Evolutionary conservation across 2,888 invertebrate species (phyloP).

Genomic region (Andrena haemorrhoa): DNA sequence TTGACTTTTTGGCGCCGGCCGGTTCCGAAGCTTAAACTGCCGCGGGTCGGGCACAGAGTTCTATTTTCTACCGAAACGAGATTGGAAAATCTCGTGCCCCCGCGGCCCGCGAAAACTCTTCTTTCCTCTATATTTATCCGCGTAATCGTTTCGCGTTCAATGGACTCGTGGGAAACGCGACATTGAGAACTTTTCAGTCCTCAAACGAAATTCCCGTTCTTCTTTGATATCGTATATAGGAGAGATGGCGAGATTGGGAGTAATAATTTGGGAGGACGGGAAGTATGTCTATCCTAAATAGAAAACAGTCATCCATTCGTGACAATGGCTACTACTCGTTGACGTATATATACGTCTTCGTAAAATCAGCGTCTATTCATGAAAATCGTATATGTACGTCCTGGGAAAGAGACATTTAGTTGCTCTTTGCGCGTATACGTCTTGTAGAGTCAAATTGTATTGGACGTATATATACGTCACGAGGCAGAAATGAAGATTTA

Average conservation of each 20-base stretch:
- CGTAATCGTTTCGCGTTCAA: not conserved
- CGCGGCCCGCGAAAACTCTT: not conserved
- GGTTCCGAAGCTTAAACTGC: slow-evolving; percentile 26
- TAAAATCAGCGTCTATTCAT: not conserved
- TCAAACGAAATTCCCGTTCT: not conserved
- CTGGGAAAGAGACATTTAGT: not conserved
- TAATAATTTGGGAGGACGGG: too few species aligned
- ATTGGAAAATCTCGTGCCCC: not conserved
- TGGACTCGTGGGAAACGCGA: not conserved
- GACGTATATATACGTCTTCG: slow-evolving; percentile 3
- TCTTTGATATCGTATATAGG: too few species aligned
- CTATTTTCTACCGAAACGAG: slow-evolving; percentile 45
- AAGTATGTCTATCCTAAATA: not conserved
- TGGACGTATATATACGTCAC: slow-evolving; percentile 7
- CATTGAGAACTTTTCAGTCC: not conserved
- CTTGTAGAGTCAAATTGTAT: not conserved
- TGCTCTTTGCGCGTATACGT: not conserved
- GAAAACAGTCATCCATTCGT: not conserved
- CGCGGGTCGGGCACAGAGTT: not conserved
- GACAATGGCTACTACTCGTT: not conserved
- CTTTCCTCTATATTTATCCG: not conserved
- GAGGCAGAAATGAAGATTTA: not conserved
- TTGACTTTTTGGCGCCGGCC: slow-evolving; percentile 55
- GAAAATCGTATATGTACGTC: not conserved
- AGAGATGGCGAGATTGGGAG: too few species aligned